Base-by-base conservation (phyloP, 2,113 vertebrate species). In the Prochilodus magdalenae region DNA sequence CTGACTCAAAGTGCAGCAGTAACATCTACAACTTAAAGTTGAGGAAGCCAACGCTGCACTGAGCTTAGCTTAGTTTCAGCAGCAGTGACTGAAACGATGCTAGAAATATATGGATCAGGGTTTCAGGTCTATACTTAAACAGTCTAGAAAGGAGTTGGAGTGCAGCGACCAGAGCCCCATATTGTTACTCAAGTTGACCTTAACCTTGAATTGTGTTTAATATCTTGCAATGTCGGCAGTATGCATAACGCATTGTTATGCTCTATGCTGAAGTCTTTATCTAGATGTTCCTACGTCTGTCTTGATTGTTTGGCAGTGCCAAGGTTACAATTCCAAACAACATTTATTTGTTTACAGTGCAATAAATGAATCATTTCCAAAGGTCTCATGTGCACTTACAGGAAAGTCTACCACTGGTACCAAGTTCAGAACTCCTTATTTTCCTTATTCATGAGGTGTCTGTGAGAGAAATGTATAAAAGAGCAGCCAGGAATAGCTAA, bases 341-440 rank as follows among this genome's bases (percentile, higher is more conserved):
- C 57, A 22, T 5, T 1, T 67, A 24, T 30, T 69, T 22, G 26
- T 59, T 59, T 70, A 79, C 57, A 71, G 66, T 57, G 66, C 65
- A 70, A 24, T 53, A 55, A 44, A 44, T 36, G 12, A 40, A n/a
- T 11, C 11, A 11, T 44, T 70, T 22, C 36, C 13, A 8, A 67
- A 22, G 20, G 10, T 33, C 30, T 36, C 6, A 36, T 66, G 15
- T 7, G 33, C 30, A 20, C 65, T 69, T 66, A 63, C 63, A 66
- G 26, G 30, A 33, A 29, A 18, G 3, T 18, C 27, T 15, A 67
- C 29, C 65, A 18, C 36, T n/a, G 36, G 30, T 1, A 20, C 8
- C 29, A 2, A 16, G 36, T 8, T 65, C 27, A 33, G 11, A 65
- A 67, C 7, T 8, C 1, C 3, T 36, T n/a, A n/a, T n/a, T n/a